Percentiles rank a stretch among this genome's conserved stretches.
These are phyloP conservation scores for Tiaroga cobitis DNA, from an alignment of 2,797 vertebrate species.

Conservation along the genomic window DNA sequence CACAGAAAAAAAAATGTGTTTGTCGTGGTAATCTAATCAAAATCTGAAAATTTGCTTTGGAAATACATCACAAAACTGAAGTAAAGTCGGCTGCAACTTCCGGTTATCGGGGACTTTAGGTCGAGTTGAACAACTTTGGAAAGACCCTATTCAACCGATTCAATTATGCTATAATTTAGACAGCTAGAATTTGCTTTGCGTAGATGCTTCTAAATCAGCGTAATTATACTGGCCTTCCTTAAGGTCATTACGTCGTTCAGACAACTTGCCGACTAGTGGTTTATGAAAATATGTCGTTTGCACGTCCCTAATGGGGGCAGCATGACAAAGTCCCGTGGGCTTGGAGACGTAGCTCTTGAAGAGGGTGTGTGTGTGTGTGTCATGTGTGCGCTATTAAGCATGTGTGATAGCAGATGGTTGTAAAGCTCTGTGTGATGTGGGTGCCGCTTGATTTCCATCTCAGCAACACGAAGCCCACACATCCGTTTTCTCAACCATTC, in stretches of 20 bases:
- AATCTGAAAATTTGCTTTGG: too few species aligned
- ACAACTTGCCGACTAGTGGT: background rate
- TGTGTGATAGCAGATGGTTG: slow-evolving; percentile 63
- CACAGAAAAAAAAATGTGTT: too few species aligned
- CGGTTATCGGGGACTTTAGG: too few species aligned
- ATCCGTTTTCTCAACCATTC: slow-evolving; percentile 24
- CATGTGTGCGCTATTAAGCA: slow-evolving; percentile 56
- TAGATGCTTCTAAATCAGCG: background rate
- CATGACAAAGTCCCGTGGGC: slow-evolving; percentile 9
- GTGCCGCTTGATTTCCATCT: slow-evolving; percentile 59
- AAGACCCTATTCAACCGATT: background rate
- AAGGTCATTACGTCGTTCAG: background rate
- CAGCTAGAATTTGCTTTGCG: background rate
- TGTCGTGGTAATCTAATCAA: too few species aligned
- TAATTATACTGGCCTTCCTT: background rate
- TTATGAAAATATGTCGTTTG: slow-evolving; percentile 19
- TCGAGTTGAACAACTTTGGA: background rate
- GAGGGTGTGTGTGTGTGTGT: slow-evolving; percentile 54
- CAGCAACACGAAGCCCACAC: slow-evolving; percentile 48
- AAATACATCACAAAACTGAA: too few species aligned
- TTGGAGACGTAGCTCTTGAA: slow-evolving; percentile 59
- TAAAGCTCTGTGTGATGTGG: slow-evolving; percentile 58
- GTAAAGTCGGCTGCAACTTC: too few species aligned
- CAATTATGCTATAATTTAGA: background rate
- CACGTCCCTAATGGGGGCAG: slow-evolving; percentile 33